Base-by-base conservation (phyloP, 2,888 invertebrate species). In the Pilophorus perplexus region DNA sequence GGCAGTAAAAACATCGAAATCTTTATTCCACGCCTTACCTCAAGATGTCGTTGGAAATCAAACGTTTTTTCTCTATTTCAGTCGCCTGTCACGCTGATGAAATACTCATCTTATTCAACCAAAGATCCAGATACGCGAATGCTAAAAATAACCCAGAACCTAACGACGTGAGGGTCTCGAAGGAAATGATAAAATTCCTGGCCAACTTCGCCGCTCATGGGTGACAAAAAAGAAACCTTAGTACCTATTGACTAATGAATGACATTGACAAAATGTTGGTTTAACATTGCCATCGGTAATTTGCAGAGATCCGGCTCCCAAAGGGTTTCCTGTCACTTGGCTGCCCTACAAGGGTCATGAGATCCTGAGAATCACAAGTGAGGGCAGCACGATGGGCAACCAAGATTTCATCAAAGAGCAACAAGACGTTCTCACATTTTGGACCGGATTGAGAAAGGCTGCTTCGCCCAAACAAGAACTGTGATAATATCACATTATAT, bases 51-150 rank as follows among this genome's bases (percentile, higher is more conserved):
- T n/a, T n/a, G n/a, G n/a, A n/a, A n/a, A n/a, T n/a, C n/a, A n/a
- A n/a, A n/a, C n/a, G 2, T 4, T 16, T 5, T 14, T 33, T 20
- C 2, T 33, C 33, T 38, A 14, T 59, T 59, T 1, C 16, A 60
- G 60, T 46, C 28, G 60, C 60, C 16, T 16, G n/a, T 14, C 60
- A 60, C 27, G 42, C 44, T 12, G 60, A 60, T 16, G 60, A 60
- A 20, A 25, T 46, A 14, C 5, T 60, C 4, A 27, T 27, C 33
- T 3, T 60, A 5, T 60, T 60, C 44, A 23, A 60, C 44, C 37
- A 57, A 37, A 23, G 57, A 14, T 20, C 18, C 8, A n/a, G n/a
- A 5, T 42, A 42, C 27, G 8, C 10, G 10, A 16, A 14, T 10
- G n/a, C 20, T 20, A 27, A n/a, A 10, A n/a, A 12, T 27, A 14